phyloP scores from a whole-genome alignment of 2,888 invertebrate species.

The Odontocolon sp. region DNA sequence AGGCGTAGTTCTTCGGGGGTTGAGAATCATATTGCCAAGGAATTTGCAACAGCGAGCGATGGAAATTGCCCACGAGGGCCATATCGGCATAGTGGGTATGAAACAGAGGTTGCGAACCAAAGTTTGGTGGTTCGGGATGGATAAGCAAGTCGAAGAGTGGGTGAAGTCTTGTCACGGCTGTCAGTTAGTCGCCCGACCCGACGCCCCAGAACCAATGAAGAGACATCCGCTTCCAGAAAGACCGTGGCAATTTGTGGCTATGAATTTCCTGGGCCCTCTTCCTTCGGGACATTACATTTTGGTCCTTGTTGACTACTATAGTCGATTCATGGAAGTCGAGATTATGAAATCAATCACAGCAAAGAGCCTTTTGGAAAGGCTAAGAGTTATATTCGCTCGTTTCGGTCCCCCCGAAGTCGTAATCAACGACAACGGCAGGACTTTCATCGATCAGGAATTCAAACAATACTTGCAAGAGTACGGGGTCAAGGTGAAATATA shows the following conservation, averaged over 20 bases:
- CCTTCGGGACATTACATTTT: background rate
- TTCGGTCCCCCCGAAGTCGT: conserved; percentile 58
- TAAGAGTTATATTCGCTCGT: conserved; percentile 63
- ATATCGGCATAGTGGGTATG: conserved; percentile 63
- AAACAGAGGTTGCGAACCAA: conserved; percentile 56
- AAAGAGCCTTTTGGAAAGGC: too few relatives aligned
- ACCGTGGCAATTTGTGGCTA: conserved; percentile 51
- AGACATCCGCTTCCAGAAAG: conserved; percentile 31
- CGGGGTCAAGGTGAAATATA: too few relatives aligned
- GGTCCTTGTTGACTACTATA: conserved; percentile 62
- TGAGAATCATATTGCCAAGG: conserved; percentile 58
- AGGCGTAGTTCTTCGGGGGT: conserved; percentile 55
- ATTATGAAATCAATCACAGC: conserved; percentile 38
- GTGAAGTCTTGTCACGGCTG: conserved; percentile 58
- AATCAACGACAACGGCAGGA: conserved; percentile 64
- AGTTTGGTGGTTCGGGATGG: conserved; percentile 63
- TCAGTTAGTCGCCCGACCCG: conserved; percentile 45
- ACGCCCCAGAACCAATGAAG: conserved; percentile 54
- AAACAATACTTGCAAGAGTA: too few relatives aligned
- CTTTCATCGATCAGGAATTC: too few relatives aligned
- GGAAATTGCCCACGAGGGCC: conserved; percentile 69
- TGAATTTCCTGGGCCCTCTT: conserved; percentile 58
- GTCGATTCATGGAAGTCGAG: conserved; percentile 53
- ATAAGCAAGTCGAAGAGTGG: conserved; percentile 57
- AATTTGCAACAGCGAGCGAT: conserved; percentile 57